phyloP scores from a whole-genome alignment of 64 coral and sea anemone genomes.

The Astreopora myriophthalma region DNA sequence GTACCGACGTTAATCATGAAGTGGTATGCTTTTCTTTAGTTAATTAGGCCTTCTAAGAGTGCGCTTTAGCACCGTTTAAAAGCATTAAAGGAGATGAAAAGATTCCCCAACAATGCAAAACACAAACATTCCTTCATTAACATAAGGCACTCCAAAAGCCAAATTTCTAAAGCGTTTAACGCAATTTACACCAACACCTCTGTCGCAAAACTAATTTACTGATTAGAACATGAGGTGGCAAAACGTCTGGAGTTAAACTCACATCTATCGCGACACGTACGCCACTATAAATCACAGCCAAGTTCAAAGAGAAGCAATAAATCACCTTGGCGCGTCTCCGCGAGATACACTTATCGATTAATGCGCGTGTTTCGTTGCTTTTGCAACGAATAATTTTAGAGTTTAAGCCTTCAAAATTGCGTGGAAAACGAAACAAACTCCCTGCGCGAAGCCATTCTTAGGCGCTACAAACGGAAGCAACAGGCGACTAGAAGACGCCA shows the following conservation, averaged over 20 bases:
- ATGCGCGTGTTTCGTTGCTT: not conserved
- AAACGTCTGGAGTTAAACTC: constrained; percentile 10
- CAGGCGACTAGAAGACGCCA: constrained; percentile 78
- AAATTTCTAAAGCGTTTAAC: not conserved
- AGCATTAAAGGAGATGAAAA: constrained; percentile 24
- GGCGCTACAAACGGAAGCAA: constrained; percentile 70
- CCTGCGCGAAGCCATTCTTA: constrained; percentile 61
- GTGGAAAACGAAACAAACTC: constrained; percentile 43
- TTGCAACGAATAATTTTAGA: not conserved
- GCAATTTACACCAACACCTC: constrained; percentile 2
- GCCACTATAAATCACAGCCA: constrained; percentile 10
- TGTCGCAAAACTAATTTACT: constrained; percentile 20
- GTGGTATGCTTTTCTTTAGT: not conserved
- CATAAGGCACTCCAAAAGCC: constrained; percentile 1
- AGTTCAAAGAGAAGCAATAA: not conserved
- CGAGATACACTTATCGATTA: not conserved
- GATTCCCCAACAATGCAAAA: not conserved
- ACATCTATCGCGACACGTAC: constrained; percentile 15
- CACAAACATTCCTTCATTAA: not conserved
- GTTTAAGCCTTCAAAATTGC: not conserved
- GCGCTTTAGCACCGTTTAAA: constrained; percentile 30
- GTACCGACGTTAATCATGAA: not conserved
- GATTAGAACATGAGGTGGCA: constrained; percentile 17
- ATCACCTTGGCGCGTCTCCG: not conserved
- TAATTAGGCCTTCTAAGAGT: constrained; percentile 32